These are phyloP conservation scores for Eupelmus urozonus DNA, from an alignment of 2,888 invertebrate genomes.

Conservation along the genomic window DNA sequence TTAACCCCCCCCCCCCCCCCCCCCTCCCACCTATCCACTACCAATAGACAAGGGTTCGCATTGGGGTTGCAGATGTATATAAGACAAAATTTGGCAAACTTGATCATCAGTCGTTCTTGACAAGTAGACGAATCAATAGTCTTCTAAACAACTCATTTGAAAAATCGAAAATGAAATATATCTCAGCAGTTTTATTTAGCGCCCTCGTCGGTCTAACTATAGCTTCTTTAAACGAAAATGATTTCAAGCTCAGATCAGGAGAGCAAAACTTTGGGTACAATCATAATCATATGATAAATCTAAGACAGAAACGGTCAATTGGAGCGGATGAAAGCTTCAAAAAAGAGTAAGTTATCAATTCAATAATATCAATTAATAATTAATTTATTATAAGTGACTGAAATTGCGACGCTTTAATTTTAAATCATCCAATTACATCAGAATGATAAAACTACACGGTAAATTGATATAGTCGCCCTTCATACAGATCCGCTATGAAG, in stretches of 20 bases:
- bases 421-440: too few relatives aligned
- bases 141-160: too few relatives aligned
- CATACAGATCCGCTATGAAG: not conserved
- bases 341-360: constrained; percentile 33
- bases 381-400: not conserved
- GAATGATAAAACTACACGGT: too few relatives aligned
- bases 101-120: too few relatives aligned
- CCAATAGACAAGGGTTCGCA: too few relatives aligned
- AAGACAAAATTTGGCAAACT: not conserved
- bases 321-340: constrained; percentile 24
- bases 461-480: too few relatives aligned
- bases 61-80: not conserved
- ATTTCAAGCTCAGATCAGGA: not conserved
- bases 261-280: too few relatives aligned
- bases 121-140: too few relatives aligned
- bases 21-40: too few relatives aligned
- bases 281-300: too few relatives aligned
- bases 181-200: not conserved
- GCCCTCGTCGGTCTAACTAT: not conserved
- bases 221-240: not conserved
- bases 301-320: constrained; percentile 7
- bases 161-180: constrained; percentile 19
- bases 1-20: too few relatives aligned
- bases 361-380: not conserved
- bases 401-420: too few relatives aligned